Percentiles rank a stretch among this genome's conserved stretches.
Evolutionary conservation across 2,888 invertebrate species (phyloP).

Genomic region (Drosophila hamatofila): DNA sequence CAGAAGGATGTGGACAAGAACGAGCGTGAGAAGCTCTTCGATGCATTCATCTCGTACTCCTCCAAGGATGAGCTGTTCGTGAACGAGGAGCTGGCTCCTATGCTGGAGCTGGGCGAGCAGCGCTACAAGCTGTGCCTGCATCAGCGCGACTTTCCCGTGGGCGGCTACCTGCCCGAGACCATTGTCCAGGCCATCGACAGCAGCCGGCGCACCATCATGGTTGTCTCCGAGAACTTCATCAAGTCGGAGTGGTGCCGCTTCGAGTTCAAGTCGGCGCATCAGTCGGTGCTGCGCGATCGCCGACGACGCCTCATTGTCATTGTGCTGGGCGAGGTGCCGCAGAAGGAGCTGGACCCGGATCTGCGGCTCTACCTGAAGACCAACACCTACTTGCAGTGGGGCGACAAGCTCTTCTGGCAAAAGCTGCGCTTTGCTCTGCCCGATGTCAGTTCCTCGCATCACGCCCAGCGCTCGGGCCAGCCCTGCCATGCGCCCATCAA

Average conservation of each 20-base stretch:
- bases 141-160: conserved; percentile 95
- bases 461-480: conserved; percentile 61
- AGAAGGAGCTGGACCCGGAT: conserved; percentile 95
- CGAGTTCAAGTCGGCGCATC: conserved; percentile 97
- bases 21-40: conserved; percentile 94
- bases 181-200: conserved; percentile 96
- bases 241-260: conserved; percentile 98
- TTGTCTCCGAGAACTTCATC: conserved; percentile 96
- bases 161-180: conserved; percentile 95
- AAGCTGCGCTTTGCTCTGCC: conserved; percentile 97
- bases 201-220: conserved; percentile 95
- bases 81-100: conserved; percentile 93
- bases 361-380: conserved; percentile 95
- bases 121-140: conserved; percentile 95
- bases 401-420: conserved; percentile 98
- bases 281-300: conserved; percentile 94
- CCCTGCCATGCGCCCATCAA: conserved; percentile 83
- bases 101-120: conserved; percentile 92
- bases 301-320: conserved; percentile 95
- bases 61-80: conserved; percentile 97
- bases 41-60: conserved; percentile 98
- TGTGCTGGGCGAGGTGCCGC: conserved; percentile 94
- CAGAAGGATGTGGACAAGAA: conserved; percentile 91
- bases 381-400: conserved; percentile 96
- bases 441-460: conserved; percentile 86